A percentile compares a stretch with the other conserved stretches of the same genome.
phyloP scores from a whole-genome alignment of 2,797 vertebrate species.

The Hoplostethus atlanticus region DNA sequence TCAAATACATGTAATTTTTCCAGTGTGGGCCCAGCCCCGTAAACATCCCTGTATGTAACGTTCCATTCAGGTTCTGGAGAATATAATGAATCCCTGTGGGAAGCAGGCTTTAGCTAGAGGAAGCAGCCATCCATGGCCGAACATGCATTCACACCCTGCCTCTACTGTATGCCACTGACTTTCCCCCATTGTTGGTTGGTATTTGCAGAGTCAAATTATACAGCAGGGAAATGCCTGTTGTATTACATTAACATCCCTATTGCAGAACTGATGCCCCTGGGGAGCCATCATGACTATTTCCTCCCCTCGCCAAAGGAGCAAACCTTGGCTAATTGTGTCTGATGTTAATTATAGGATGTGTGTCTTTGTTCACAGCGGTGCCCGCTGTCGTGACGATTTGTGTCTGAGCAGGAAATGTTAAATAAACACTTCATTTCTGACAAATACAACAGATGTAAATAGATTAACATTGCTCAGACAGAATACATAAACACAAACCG shows the following conservation, averaged over 20 bases:
- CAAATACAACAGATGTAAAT: conserved; percentile 63
- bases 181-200: conserved; percentile 61
- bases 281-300: conserved; percentile 71
- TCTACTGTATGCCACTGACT: conserved; percentile 48
- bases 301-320: conserved; percentile 55
- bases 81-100: conserved; percentile 50
- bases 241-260: conserved; percentile 58
- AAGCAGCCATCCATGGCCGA: conserved; percentile 62
- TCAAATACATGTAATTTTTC: not conserved
- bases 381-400: conserved; percentile 71
- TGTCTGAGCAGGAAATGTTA: conserved; percentile 72
- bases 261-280: conserved; percentile 62
- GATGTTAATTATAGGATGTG: conserved; percentile 73
- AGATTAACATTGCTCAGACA: conserved; percentile 27
- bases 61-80: conserved; percentile 35
- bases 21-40: not conserved
- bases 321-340: conserved; percentile 72
- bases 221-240: conserved; percentile 69
- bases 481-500: conserved; percentile 25
- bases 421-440: conserved; percentile 62
- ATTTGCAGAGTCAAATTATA: conserved; percentile 46
- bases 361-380: conserved; percentile 66
- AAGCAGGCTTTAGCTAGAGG: conserved; percentile 58
- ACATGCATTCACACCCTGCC: conserved; percentile 58
- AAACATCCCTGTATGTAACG: not conserved